Conservation (phyloP, 2,797 vertebrate species). For the Gallinago stenura region DNA sequence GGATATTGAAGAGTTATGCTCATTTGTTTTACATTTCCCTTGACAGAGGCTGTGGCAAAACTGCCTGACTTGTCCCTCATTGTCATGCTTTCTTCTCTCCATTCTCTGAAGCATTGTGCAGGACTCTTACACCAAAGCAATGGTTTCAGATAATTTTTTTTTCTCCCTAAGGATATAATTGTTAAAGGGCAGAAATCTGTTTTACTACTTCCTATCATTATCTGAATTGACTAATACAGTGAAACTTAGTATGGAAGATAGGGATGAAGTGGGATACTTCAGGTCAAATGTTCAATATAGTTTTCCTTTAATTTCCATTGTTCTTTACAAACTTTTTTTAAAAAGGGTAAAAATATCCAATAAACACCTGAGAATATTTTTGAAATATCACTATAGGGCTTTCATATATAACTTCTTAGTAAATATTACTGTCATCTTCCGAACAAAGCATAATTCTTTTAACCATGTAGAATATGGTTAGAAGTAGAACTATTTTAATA, state of each 20-base stretch:
- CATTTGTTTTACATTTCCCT: constrained; percentile 23
- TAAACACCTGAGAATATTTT: not conserved
- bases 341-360: not conserved
- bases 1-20: not conserved
- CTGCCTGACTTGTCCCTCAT: not conserved
- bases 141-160: not conserved
- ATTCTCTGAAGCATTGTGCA: not conserved
- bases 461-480: not conserved
- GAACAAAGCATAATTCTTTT: not conserved
- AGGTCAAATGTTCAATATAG: not conserved
- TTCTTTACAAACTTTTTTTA: not conserved
- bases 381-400: not conserved
- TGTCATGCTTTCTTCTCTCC: not conserved
- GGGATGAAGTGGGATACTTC: not conserved
- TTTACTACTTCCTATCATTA: not conserved
- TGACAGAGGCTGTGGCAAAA: not conserved
- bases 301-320: not conserved
- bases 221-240: not conserved
- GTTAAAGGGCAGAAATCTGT: constrained; percentile 2
- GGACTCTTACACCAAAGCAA: not conserved
- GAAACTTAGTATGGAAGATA: not conserved
- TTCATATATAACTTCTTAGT: not conserved
- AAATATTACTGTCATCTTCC: not conserved
- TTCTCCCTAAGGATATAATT: not conserved
- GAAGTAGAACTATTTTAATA: not conserved